Percentiles rank a stretch among this genome's conserved stretches.
These are phyloP conservation scores for Tyrophagus putrescentiae DNA, from an alignment of 1,140 invertebrate genomes.

Conservation along the genomic window DNA sequence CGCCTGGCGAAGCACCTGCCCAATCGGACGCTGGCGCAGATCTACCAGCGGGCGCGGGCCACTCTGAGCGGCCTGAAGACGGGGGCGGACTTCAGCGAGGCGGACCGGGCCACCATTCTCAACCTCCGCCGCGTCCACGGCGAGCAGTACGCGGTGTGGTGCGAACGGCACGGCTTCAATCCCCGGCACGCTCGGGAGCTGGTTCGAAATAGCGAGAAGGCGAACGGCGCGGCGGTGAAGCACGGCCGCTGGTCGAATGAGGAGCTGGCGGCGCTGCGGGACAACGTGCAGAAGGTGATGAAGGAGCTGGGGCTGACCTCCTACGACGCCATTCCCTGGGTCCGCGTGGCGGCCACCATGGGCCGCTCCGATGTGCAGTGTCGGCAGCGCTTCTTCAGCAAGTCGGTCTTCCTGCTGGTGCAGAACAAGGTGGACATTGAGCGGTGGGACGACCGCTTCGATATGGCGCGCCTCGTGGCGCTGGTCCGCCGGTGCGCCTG, in stretches of 20 bases:
- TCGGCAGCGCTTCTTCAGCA: conserved; percentile 7
- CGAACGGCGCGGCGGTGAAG: neutral
- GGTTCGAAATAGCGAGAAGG: neutral
- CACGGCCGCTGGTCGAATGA: neutral
- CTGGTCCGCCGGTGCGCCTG: neutral
- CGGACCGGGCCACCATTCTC: conserved; percentile 5
- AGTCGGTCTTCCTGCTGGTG: neutral
- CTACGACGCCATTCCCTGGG: conserved; percentile 8
- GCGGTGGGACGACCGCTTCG: neutral
- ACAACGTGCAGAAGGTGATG: neutral
- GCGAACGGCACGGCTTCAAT: conserved; percentile 17
- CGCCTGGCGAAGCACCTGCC: conserved; percentile 14
- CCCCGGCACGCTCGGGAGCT: conserved; percentile 13
- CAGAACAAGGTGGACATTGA: neutral
- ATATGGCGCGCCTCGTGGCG: neutral
- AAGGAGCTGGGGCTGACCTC: neutral
- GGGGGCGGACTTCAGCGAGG: neutral
- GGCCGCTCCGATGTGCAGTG: conserved; percentile 6
- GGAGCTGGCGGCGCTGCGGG: neutral
- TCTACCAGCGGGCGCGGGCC: conserved; percentile 4
- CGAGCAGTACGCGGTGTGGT: conserved; percentile 13
- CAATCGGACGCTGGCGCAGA: conserved; percentile 11
- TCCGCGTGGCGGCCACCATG: neutral
- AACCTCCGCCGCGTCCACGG: neutral
- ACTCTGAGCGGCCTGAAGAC: neutral